phyloP scores from a whole-genome alignment of 2,888 invertebrate genomes.

The Dastarcus helophoroides region DNA sequence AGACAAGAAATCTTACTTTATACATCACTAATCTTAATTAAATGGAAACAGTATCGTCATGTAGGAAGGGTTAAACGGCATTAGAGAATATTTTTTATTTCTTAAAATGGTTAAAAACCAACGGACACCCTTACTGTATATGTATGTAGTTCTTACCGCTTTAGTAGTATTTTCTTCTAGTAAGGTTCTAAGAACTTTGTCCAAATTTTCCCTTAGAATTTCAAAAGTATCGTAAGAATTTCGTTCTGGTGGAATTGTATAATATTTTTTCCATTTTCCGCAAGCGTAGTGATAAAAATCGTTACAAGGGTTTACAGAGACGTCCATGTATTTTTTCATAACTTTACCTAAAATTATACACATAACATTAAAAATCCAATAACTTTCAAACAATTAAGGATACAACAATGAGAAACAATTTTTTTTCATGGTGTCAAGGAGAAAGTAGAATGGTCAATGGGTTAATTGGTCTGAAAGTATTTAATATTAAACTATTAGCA shows the following conservation, averaged over 20 bases:
- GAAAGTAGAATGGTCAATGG: too few species aligned
- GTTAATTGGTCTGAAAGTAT: too few species aligned
- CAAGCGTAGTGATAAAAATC: slow-evolving; percentile 81
- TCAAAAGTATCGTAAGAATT: slow-evolving; percentile 84
- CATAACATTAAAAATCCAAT: background rate
- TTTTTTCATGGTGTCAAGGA: too few species aligned
- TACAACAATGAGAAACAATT: too few species aligned
- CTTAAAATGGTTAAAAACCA: too few species aligned
- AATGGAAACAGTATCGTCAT: too few species aligned
- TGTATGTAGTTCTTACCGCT: slow-evolving; percentile 1
- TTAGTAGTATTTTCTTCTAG: slow-evolving; percentile 40
- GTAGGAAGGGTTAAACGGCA: too few species aligned
- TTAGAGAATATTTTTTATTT: too few species aligned
- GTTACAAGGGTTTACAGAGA: slow-evolving; percentile 58
- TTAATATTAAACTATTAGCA: too few species aligned
- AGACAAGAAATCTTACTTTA: too few species aligned
- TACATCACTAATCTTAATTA: too few species aligned
- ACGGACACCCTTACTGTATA: background rate
- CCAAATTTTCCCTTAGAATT: slow-evolving; percentile 72
- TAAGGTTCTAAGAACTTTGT: slow-evolving; percentile 54
- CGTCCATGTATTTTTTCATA: slow-evolving; percentile 70
- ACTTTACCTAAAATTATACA: slow-evolving; percentile 40
- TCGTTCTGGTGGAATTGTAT: slow-evolving; percentile 82
- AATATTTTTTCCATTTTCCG: slow-evolving; percentile 73
- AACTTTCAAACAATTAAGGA: too few species aligned